Conservation (phyloP, 2,888 invertebrate genomes). For the Chalcis sispes region DNA sequence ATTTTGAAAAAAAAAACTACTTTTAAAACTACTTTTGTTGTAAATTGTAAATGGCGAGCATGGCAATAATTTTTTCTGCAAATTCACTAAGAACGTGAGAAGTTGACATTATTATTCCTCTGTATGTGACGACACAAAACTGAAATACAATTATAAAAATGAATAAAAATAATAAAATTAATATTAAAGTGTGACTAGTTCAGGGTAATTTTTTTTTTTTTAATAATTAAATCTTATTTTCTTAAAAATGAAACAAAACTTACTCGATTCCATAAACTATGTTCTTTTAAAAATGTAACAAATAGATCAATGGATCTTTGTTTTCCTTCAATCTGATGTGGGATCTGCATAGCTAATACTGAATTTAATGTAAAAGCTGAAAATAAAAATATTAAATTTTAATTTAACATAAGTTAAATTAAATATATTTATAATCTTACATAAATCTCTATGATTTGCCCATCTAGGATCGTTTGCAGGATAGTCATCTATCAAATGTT, state of each 20-base stretch:
- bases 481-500: slow-evolving; percentile 89
- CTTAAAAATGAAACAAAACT: slow-evolving; percentile 49
- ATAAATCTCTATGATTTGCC: slow-evolving; percentile 77
- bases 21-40: slow-evolving; percentile 77
- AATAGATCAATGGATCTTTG: slow-evolving; percentile 87
- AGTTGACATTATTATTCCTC: slow-evolving; percentile 78
- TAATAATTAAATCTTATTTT: not conserved
- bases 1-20: slow-evolving; percentile 1
- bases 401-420: not conserved
- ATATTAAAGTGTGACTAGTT: not conserved
- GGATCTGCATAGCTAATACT: slow-evolving; percentile 86
- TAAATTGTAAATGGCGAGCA: slow-evolving; percentile 82
- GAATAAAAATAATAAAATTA: not conserved
- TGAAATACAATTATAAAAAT: too few relatives aligned
- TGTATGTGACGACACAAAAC: slow-evolving; percentile 76
- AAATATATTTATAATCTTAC: too few relatives aligned
- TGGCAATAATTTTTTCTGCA: slow-evolving; percentile 88
- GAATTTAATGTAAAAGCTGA: slow-evolving; percentile 71
- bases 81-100: slow-evolving; percentile 82
- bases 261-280: slow-evolving; percentile 82
- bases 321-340: slow-evolving; percentile 92
- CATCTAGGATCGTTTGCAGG: slow-evolving; percentile 93
- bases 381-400: slow-evolving; percentile 39
- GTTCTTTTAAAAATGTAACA: slow-evolving; percentile 85
- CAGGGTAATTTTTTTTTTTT: not conserved